A percentile compares a stretch with the other conserved stretches of the same genome.
phyloP scores from a whole-genome alignment of 1,140 invertebrate species.

The Plodia interpunctella region DNA sequence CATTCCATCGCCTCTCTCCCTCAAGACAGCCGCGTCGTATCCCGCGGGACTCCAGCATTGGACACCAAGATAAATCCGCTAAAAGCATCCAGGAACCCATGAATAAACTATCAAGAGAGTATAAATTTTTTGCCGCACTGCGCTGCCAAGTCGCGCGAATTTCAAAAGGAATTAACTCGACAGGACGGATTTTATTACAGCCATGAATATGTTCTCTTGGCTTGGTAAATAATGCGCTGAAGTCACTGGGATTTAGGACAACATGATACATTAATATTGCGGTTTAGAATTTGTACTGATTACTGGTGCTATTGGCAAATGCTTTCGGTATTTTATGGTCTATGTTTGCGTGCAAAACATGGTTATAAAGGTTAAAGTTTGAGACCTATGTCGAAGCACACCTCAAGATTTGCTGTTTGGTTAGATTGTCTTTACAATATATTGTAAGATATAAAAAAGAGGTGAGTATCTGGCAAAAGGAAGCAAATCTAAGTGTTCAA shows the following conservation, averaged over 20 bases:
- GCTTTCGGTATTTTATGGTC: too few species aligned
- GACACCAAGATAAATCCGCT: constrained; percentile 5
- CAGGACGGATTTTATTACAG: background rate
- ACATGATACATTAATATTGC: too few species aligned
- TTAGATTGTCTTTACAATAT: too few species aligned
- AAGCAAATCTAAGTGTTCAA: too few species aligned
- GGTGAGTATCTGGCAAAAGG: too few species aligned
- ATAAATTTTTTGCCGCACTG: constrained; percentile 1
- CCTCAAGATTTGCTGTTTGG: too few species aligned
- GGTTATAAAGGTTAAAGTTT: too few species aligned
- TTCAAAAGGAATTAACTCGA: constrained; percentile 1
- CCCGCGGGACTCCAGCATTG: background rate
- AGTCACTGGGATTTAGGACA: constrained; percentile 18
- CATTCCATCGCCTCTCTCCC: background rate
- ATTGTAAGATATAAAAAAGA: too few species aligned
- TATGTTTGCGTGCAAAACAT: too few species aligned
- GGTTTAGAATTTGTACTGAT: too few species aligned
- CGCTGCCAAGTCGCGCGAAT: constrained; percentile 1
- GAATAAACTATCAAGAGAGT: constrained; percentile 4
- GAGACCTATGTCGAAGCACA: too few species aligned
- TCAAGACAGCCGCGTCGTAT: background rate
- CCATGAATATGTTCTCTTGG: background rate
- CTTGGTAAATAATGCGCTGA: background rate
- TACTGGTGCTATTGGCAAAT: too few species aligned
- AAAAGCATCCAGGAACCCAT: constrained; percentile 6